Base-by-base conservation (phyloP, 2,797 vertebrate genomes). In the Podarcis siculus region DNA sequence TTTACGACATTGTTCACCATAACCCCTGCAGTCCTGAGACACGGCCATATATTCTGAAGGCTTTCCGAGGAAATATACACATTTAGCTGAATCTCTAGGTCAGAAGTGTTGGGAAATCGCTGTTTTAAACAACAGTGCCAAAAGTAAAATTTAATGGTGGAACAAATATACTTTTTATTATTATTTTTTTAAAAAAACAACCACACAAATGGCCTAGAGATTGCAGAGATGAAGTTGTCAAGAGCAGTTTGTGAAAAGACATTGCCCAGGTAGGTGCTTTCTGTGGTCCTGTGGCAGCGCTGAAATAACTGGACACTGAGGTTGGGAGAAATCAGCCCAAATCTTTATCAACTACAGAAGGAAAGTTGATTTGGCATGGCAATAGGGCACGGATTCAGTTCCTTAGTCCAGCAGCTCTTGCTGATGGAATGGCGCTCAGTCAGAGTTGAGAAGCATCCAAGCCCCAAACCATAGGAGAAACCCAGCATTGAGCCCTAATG, bases 71-170 rank as follows among this genome's bases (percentile, higher is more conserved):
- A 82, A 93, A 92, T 79, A 55, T 78, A 86, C 82, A 66, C 55
- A 93, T 86, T 94, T 81, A 93, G 91, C 81, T 92, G 87, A 93
- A 89, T 94, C 95, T 83, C 83, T 92, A 92, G 93, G 91, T 92
- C 91, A 95, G 85, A 92, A 94, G 86, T 90, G 83, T 73, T 89
- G 79, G 87, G 32, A 82, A 94, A 95, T 21, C 83, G 87, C 82
- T 91, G 55, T 90, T 80, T 93, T 95, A 92, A 94, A 93, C 79
- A 93, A 87, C 2, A 35, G 86, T 58, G 7, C 79, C 82, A 83
- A 90, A 94, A 89, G 92, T 92, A 90, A 95, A 95, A 92, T 66
- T 79, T 92, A 93, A 95, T 76, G 82, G 88, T 82, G 87, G 91
- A 91, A 94, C 17, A 23, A 64, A 64, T 64, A 64, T 64, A 23